phyloP scores from a whole-genome alignment of 1,140 invertebrate species.

The Brachionus manjavacas region DNA sequence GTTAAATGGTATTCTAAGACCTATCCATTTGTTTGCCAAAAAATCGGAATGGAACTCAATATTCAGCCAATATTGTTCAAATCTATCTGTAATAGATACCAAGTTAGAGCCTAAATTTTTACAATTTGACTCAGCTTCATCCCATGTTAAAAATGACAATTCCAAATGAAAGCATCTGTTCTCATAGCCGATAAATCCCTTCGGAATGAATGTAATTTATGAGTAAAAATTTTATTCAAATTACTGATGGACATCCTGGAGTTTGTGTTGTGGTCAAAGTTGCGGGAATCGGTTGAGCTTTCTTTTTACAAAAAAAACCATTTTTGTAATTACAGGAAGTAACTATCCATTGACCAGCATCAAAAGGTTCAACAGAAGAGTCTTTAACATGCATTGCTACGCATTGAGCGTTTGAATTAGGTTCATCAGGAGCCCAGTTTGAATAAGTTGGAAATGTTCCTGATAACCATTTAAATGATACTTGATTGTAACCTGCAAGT shows the following conservation, averaged over 20 bases:
- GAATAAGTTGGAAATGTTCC: conserved; percentile 45
- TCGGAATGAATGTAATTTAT: not conserved
- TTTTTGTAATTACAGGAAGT: conserved; percentile 35
- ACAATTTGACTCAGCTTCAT: conserved; percentile 30
- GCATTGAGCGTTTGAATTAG: conserved; percentile 44
- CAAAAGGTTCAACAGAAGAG: not conserved
- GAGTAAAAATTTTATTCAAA: not conserved
- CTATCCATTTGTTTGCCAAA: conserved; percentile 30
- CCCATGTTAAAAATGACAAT: not conserved
- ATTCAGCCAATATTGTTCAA: conserved; percentile 38
- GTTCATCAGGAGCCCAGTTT: conserved; percentile 46
- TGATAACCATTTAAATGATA: conserved; percentile 46
- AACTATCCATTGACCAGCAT: conserved; percentile 34
- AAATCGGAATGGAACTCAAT: not conserved
- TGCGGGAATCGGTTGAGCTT: not conserved
- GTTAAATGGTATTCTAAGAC: not conserved
- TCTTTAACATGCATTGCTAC: conserved; percentile 31
- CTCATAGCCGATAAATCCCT: conserved; percentile 14
- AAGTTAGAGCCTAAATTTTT: not conserved
- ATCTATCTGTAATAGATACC: conserved; percentile 22
- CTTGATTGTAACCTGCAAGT: conserved; percentile 43
- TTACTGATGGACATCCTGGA: conserved; percentile 13
- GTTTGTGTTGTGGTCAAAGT: not conserved
- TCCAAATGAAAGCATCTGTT: conserved; percentile 28
- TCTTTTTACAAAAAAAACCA: conserved; percentile 31